These are phyloP conservation scores for Sisor rabdophorus DNA, from an alignment of 2,113 vertebrate genomes.

Conservation along the genomic window DNA sequence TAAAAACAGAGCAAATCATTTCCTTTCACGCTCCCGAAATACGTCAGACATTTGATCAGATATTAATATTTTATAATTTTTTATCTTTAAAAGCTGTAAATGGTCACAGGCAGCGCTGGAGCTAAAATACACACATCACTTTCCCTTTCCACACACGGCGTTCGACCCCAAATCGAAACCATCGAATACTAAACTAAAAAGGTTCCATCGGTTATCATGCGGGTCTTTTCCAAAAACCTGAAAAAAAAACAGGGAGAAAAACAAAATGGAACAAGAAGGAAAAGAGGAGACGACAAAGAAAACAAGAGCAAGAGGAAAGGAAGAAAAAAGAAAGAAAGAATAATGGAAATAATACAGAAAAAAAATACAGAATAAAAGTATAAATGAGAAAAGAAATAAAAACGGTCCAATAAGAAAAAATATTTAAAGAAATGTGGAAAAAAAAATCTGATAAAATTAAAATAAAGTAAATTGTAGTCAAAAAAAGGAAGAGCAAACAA, in stretches of 20 bases:
- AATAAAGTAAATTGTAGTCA: neutral
- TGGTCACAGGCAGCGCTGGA: neutral
- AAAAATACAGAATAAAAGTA: no score
- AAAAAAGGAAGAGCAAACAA: neutral
- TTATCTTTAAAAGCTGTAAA: neutral
- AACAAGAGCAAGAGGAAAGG: no score
- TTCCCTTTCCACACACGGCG: neutral
- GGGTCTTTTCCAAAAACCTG: no score
- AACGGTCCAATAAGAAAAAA: no score
- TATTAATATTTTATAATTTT: neutral
- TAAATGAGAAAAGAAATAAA: neutral
- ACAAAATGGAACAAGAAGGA: no score
- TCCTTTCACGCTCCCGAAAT: constrained; percentile 22
- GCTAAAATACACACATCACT: neutral
- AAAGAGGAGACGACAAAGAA: no score
- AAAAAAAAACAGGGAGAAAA: neutral
- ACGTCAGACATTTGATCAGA: neutral
- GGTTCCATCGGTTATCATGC: no score
- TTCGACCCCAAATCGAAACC: neutral
- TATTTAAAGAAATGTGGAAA: no score
- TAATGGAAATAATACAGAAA: no score
- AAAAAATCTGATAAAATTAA: no score
- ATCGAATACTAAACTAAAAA: no score
- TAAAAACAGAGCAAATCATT: constrained; percentile 53
- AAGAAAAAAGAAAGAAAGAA: neutral